Conservation (phyloP, 2,113 vertebrate genomes). For the Strix aluco region DNA sequence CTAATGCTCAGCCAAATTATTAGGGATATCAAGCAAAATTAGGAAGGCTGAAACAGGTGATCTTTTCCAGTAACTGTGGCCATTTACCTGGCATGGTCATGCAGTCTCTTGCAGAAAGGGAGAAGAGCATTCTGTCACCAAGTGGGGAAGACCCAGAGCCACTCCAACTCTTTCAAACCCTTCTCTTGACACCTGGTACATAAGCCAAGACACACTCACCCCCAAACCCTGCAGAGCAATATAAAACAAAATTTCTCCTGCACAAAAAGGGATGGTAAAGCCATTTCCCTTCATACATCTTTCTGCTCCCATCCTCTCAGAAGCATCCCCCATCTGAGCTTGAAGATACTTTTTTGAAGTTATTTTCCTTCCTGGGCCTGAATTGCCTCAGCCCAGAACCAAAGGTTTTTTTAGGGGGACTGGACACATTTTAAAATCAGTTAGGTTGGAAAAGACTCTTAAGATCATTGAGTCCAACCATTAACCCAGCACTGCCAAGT, state of each 20-base stretch:
- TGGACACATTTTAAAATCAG: background rate
- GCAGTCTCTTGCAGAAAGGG: background rate
- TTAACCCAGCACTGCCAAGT: background rate
- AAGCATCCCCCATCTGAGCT: too few relatives aligned
- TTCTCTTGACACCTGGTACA: too few relatives aligned
- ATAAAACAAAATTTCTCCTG: background rate
- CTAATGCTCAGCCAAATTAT: background rate
- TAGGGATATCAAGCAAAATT: background rate
- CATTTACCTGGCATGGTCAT: fast-evolving
- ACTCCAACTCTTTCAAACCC: background rate
- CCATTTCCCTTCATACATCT: fast-evolving
- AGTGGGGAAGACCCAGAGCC: background rate
- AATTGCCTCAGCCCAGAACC: background rate
- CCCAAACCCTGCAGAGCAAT: background rate
- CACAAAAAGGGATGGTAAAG: background rate
- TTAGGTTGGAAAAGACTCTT: background rate
- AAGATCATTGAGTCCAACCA: fast-evolving
- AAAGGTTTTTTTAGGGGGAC: background rate
- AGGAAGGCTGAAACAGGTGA: background rate
- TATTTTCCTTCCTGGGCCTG: background rate
- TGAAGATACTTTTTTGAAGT: background rate
- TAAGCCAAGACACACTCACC: background rate
- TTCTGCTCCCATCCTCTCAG: background rate
- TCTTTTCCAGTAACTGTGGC: too few relatives aligned
- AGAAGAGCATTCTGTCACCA: too few relatives aligned